Percentiles rank a stretch among this genome's conserved stretches.
Conservation (phyloP, 1,140 invertebrate genomes). For the Luehdorfia chinensis region DNA sequence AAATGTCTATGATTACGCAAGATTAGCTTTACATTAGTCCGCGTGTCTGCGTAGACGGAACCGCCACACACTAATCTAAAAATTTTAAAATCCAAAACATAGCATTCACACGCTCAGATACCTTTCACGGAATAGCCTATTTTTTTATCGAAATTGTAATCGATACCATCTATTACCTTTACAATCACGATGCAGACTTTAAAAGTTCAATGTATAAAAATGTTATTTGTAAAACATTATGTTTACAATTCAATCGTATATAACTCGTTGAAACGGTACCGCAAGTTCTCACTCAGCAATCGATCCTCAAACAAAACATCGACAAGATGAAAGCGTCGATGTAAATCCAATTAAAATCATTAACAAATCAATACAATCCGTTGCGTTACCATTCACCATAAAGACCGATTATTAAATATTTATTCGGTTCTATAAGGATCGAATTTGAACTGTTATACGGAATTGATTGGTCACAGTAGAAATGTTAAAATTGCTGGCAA, state of each 20-base stretch:
- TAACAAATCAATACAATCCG: slow-evolving; percentile 55
- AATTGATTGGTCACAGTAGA: slow-evolving; percentile 65
- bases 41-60: neutral
- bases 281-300: too few relatives aligned
- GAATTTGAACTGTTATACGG: slow-evolving; percentile 47
- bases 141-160: slow-evolving; percentile 28
- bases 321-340: slow-evolving; percentile 28
- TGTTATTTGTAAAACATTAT: too few relatives aligned
- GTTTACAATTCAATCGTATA: too few relatives aligned
- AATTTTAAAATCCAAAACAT: slow-evolving; percentile 15
- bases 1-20: slow-evolving; percentile 48
- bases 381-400: slow-evolving; percentile 67
- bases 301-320: slow-evolving; percentile 20
- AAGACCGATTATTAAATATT: slow-evolving; percentile 69
- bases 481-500: slow-evolving; percentile 55
- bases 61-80: neutral
- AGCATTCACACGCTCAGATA: slow-evolving; percentile 37
- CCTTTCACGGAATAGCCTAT: slow-evolving; percentile 22
- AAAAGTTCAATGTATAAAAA: too few relatives aligned
- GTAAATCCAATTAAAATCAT: slow-evolving; percentile 50
- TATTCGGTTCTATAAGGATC: slow-evolving; percentile 64
- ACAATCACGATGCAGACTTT: slow-evolving; percentile 29
- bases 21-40: slow-evolving; percentile 38
- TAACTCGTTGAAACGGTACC: too few relatives aligned
- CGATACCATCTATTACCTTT: slow-evolving; percentile 30